Evolutionary conservation across 2,113 vertebrate species (phyloP).

Genomic region (Apteryx mantelli): DNA sequence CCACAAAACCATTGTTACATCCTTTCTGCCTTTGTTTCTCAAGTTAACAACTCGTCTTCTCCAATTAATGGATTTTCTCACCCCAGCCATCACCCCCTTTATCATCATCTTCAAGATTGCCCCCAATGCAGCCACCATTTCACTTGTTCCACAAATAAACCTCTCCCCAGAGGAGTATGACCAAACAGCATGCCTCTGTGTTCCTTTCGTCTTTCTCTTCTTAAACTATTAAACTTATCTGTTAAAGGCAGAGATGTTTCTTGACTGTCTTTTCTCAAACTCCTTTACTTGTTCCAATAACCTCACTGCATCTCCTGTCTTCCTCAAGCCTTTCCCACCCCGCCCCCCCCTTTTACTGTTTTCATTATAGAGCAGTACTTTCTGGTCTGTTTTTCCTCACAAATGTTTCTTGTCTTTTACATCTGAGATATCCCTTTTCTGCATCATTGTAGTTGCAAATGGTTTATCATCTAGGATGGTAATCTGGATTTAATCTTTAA

Average conservation of each 20-base stretch:
- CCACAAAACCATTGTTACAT: neutral
- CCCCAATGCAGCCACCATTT: neutral
- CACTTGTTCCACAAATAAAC: neutral
- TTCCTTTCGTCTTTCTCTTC: neutral
- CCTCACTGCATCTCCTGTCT: neutral
- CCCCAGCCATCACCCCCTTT: neutral
- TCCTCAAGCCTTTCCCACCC: neutral
- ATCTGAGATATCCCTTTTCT: neutral
- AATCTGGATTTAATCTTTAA: conserved; percentile 11
- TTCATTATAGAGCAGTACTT: neutral
- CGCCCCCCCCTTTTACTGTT: neutral
- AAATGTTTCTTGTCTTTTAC: neutral
- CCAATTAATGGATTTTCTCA: neutral
- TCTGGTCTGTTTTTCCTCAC: neutral
- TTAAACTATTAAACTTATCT: neutral
- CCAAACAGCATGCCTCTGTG: neutral
- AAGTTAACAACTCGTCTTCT: neutral
- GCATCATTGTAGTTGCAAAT: neutral
- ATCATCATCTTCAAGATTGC: neutral
- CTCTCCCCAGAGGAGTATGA: neutral
- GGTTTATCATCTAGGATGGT: neutral
- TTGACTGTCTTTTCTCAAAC: neutral
- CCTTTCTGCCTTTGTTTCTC: neutral
- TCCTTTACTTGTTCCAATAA: neutral
- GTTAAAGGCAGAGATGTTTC: neutral